Evolutionary conservation across 2,113 vertebrate genomes (phyloP), one percentile per base, ranked within the genome.

Genomic region (Ranitomeya imitator): DNA sequence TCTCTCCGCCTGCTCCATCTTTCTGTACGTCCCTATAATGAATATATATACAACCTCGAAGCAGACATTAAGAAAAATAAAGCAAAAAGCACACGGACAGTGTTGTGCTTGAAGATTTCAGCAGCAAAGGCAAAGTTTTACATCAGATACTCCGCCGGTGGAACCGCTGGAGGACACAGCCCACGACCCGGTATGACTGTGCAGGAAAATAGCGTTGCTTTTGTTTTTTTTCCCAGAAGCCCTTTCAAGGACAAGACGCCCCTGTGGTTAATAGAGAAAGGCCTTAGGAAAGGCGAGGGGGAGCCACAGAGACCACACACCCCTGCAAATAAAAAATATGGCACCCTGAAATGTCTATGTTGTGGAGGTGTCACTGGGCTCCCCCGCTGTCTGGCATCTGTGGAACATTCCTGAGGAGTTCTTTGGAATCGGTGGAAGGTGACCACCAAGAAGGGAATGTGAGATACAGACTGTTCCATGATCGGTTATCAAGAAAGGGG

Each of bases 381-480:
- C 87, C 80, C 87, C 71, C 65, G 73, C 86, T 73, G 57, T 84
- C 80, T 77, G 87, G 79, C 87, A 78, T 84, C 69, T 31, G 80
- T 88, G 87, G 87, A 88, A 88, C 87, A 88, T 88, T 84, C 87
- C 87, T 88, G 87, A 88, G 87, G 80, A 83, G 69, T 51, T 88
- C 87, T 88, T 88, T 88, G 87, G 87, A 84, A 61, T 52, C 15
- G 59, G 60, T 74, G 57, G 60, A 54, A 1, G n/a, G 2, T 0
- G 69, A 77, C 55, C 86, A 88, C 86, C 80, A 59, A 51, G 79
- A 55, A 81, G 71, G 80, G 71, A 88, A 88, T 83, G 80, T 83
- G 69, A 83, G 16, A 69, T 87, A 52, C 79, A 87, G 79, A 79
- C 85, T 69, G 73, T 54, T 86, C 85, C 76, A 61, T 45, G 26